Percentiles rank a stretch among this genome's conserved stretches.
phyloP scores from a whole-genome alignment of 2,797 vertebrate genomes.

The Thamnophis elegans region DNA sequence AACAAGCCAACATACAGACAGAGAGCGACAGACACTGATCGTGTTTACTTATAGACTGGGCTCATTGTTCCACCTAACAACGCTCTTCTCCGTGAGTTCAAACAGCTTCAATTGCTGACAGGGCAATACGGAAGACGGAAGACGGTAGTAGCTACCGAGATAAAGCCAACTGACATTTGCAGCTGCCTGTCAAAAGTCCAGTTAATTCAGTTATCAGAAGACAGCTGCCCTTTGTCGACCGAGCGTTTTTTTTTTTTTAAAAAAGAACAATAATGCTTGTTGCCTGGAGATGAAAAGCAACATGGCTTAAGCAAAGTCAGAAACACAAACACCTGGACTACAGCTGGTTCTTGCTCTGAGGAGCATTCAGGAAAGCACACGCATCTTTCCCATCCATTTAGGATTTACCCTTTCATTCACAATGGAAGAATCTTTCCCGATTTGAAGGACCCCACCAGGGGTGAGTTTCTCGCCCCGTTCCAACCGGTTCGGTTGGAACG shows the following conservation, averaged over 20 bases:
- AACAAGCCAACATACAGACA: too few relatives aligned
- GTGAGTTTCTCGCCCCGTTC: too few relatives aligned
- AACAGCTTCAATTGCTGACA: background rate
- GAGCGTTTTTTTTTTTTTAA: constrained; percentile 13
- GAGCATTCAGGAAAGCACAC: background rate
- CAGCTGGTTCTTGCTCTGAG: background rate
- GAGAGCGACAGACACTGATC: background rate
- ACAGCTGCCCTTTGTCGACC: constrained; percentile 48
- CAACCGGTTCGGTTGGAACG: too few relatives aligned
- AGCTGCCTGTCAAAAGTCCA: constrained; percentile 32
- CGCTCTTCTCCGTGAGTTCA: background rate
- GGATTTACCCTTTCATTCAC: background rate
- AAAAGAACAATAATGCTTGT: constrained; percentile 10
- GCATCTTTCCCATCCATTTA: background rate
- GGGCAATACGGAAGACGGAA: constrained; percentile 4
- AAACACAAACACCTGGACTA: background rate
- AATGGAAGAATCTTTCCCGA: background rate
- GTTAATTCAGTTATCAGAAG: constrained; percentile 43
- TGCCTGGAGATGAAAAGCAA: background rate
- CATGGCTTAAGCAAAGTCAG: background rate
- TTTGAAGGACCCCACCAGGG: too few relatives aligned
- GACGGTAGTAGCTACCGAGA: constrained; percentile 17
- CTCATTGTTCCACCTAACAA: background rate
- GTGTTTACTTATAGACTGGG: background rate
- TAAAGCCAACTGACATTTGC: constrained; percentile 39